A percentile compares a stretch with the other conserved stretches of the same genome.
Evolutionary conservation across 2,888 invertebrate genomes (phyloP).

Genomic region (Drosophila antonietae): DNA sequence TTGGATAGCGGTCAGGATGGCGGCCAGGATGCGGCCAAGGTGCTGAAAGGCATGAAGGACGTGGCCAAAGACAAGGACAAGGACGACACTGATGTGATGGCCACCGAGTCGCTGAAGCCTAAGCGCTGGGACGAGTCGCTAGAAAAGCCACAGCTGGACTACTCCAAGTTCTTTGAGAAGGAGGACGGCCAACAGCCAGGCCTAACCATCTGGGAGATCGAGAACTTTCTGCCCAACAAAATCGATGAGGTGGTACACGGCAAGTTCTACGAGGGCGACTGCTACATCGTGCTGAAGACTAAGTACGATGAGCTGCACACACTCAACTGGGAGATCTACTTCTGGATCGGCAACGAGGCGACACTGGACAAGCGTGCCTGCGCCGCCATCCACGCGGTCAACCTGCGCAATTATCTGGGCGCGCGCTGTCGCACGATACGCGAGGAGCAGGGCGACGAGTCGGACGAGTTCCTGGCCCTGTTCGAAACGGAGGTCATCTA

Average conservation of each 20-base stretch:
- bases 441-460: slow-evolving; percentile 98
- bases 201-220: slow-evolving; percentile 98
- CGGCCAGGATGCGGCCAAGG: slow-evolving; percentile 94
- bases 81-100: slow-evolving; percentile 81
- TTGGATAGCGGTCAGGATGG: slow-evolving; percentile 87
- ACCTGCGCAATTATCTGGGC: slow-evolving; percentile 97
- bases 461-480: slow-evolving; percentile 96
- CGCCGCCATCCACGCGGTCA: slow-evolving; percentile 97
- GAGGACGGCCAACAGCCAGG: slow-evolving; percentile 97
- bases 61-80: slow-evolving; percentile 89
- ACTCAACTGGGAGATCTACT: slow-evolving; percentile 97
- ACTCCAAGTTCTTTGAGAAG: slow-evolving; percentile 98
- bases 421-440: slow-evolving; percentile 96
- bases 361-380: slow-evolving; percentile 88
- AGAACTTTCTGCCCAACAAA: slow-evolving; percentile 98
- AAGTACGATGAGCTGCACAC: slow-evolving; percentile 92
- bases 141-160: slow-evolving; percentile 97
- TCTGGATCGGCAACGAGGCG: slow-evolving; percentile 99
- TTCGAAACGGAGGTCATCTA: slow-evolving; percentile 97
- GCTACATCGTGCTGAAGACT: slow-evolving; percentile 98
- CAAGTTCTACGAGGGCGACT: slow-evolving; percentile 99
- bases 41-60: slow-evolving; percentile 91
- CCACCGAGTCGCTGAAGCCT: slow-evolving; percentile 87
- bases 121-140: slow-evolving; percentile 98
- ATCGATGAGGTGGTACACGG: slow-evolving; percentile 97